Evolutionary conservation across 2,888 invertebrate species (phyloP), one percentile per base, ranked within the genome.

Genomic region (Drosophila vallismaia): DNA sequence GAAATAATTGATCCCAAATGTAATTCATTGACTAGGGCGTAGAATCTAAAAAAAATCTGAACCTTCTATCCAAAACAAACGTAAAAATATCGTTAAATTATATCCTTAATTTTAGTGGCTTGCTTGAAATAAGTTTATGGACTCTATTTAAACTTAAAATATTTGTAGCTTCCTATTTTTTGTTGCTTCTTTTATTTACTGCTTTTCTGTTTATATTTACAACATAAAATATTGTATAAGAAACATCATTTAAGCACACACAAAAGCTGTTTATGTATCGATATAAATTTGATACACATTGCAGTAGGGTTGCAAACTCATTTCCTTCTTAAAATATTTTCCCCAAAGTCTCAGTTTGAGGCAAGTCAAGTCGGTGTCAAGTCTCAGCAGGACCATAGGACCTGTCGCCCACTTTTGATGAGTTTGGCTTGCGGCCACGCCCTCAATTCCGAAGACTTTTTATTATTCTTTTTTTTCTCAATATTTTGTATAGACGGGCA

Each of bases 251-350:
- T 2, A n/a, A 36, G 4, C n/a, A n/a, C 3, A 1, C 4, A n/a
- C 5, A 36, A 36, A 36, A 9, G 9, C 8, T 4, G 36, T 36
- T 36, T 36, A n/a, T 36, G 10, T n/a, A 4, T 36, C n/a, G 10
- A n/a, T 36, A 36, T 36, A 12, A 7, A 7, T 40, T 8, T 14
- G 8, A 42, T 14, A 19, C 40, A 42, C 3, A 19, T 19, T 63
- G 48, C 26, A 63, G 24, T 8, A 19, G 3, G 9, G 38, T 63
- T 63, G 63, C 63, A 62, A 62, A 62, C 63, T 62, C 60, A 62
- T 66, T 66, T 66, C 33, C 66, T 67, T 67, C 68, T 53, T 29
- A 67, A 49, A 66, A 54, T 66, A 66, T 66, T 66, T 66, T 44
- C 67, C 29, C 49, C 12, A 40, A 42, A 42, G 40, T 63, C 10